A percentile compares a stretch with the other conserved stretches of the same genome.
phyloP scores from a whole-genome alignment of 2,113 vertebrate species.

The Crotophaga sulcirostris region DNA sequence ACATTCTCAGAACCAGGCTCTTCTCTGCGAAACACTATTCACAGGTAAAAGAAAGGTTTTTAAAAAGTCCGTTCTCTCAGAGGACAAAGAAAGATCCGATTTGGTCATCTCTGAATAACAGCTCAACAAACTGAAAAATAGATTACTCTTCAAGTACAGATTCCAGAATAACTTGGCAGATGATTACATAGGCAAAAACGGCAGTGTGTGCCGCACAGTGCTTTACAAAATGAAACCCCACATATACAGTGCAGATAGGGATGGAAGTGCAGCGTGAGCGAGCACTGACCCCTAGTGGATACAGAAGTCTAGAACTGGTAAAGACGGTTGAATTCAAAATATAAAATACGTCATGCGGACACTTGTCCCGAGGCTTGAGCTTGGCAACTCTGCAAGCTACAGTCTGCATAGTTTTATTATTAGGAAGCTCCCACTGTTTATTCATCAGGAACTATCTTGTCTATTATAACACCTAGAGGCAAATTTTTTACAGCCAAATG shows the following conservation, averaged over 20 bases:
- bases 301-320: neutral
- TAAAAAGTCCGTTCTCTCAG: neutral
- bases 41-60: neutral
- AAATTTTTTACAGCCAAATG: neutral
- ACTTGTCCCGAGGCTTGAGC: neutral
- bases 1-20: neutral
- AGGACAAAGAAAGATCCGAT: neutral
- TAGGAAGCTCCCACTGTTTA: neutral
- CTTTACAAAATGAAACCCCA: neutral
- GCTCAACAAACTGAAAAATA: neutral
- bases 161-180: neutral
- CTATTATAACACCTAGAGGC: neutral
- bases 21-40: neutral
- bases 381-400: neutral
- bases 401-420: neutral
- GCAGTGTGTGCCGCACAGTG: accelerated
- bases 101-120: neutral
- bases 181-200: neutral
- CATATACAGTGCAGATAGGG: accelerated
- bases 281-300: slow-evolving; percentile 49
- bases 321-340: neutral
- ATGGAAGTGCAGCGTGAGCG: neutral
- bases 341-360: accelerated
- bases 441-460: neutral
- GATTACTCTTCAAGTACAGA: neutral